Evolutionary conservation across 2,113 vertebrate species (phyloP), one percentile per base, ranked within the genome.

Genomic region (Megalops atlanticus): DNA sequence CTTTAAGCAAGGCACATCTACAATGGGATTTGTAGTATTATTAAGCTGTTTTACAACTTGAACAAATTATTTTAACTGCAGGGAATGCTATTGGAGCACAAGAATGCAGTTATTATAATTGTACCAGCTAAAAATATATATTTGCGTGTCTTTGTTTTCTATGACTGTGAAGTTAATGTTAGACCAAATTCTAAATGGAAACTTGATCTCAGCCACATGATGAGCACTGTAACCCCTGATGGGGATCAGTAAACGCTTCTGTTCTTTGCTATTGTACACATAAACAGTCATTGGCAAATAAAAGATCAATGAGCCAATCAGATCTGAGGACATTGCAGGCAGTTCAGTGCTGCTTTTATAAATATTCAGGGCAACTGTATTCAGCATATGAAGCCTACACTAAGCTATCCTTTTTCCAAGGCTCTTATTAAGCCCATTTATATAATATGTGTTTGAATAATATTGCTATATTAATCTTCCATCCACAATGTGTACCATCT

Each of bases 131-230:
- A n/a, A n/a, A n/a, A n/a, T n/a, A n/a, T n/a, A 16, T 16, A 49
- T 49, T 49, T 49, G 47, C 18, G 47, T 49, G 47, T 49, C 47
- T 35, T 33, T 35, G 27, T 72, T 72, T 72, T 11, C 14, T 36
- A 33, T 36, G 16, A 33, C 70, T 38, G 31, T 36, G 70, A 72
- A 72, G 70, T 72, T 72, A 72, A 72, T n/a, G n/a, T n/a, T n/a
- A n/a, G n/a, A n/a, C n/a, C n/a, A n/a, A n/a, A n/a, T n/a, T n/a
- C n/a, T n/a, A 45, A 45, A 45, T 45, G 7, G 14, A 45, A 14
- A 45, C 14, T 45, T 45, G 7, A 45, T 45, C 43, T n/a, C n/a
- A n/a, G n/a, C n/a, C n/a, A n/a, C n/a, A n/a, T n/a, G n/a, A n/a
- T n/a, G n/a, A n/a, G n/a, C n/a, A n/a, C n/a, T n/a, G n/a, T n/a